phyloP scores from a whole-genome alignment of 2,888 invertebrate species.

The Tubulanus polymorphus region DNA sequence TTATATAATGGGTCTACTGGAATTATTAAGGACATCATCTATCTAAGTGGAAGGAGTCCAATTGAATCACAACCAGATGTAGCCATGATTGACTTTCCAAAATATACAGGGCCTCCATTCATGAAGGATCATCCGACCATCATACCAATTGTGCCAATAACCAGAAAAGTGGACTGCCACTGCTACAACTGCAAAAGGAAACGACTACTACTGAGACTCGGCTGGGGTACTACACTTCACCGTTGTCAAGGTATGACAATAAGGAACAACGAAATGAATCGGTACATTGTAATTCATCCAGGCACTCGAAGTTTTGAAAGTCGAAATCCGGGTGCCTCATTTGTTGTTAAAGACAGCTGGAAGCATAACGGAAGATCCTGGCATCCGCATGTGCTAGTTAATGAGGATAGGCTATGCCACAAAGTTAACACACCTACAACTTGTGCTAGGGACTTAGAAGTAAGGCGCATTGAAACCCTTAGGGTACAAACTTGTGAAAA shows the following conservation, averaged over 20 bases:
- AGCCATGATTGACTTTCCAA: constrained; percentile 22
- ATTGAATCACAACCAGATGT: constrained; percentile 18
- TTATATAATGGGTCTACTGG: constrained; percentile 23
- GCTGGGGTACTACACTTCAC: constrained; percentile 6
- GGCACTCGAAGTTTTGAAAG: constrained; percentile 4
- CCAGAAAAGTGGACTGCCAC: constrained; percentile 18
- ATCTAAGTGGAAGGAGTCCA: constrained; percentile 13
- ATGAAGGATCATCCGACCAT: too few species aligned
- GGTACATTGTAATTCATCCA: constrained; percentile 7
- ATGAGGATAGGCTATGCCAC: background rate
- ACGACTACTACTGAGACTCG: constrained; percentile 12
- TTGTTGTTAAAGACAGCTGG: constrained; percentile 5
- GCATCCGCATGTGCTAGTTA: constrained; percentile 2
- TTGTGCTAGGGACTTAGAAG: too few species aligned
- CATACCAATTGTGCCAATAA: constrained; percentile 23
- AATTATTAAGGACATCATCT: constrained; percentile 19
- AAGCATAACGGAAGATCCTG: constrained; percentile 1
- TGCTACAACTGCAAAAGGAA: constrained; percentile 17
- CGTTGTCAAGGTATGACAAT: constrained; percentile 7
- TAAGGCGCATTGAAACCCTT: too few species aligned
- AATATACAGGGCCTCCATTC: constrained; percentile 24
- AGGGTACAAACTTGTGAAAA: too few species aligned
- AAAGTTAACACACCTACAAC: background rate
- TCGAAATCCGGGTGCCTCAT: constrained; percentile 5
- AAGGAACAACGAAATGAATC: constrained; percentile 2